Evolutionary conservation across 2,888 invertebrate genomes (phyloP).

Genomic region (Cabera pusaria): DNA sequence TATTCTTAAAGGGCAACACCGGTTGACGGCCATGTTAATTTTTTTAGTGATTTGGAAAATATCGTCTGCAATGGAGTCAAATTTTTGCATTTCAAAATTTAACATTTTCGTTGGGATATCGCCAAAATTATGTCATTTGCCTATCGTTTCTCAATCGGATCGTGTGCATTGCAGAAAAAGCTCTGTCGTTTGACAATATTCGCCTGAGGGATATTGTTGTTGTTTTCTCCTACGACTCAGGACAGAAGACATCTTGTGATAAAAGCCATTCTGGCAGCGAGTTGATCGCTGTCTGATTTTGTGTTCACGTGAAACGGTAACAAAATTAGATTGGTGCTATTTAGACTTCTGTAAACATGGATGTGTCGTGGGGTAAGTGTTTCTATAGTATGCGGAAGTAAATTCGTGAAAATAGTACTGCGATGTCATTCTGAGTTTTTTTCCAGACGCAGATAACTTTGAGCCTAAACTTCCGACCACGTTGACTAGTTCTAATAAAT

Average conservation of each 20-base stretch:
- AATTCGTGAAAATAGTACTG: conserved; percentile 30
- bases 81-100: conserved; percentile 78
- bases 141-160: conserved; percentile 69
- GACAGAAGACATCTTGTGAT: conserved; percentile 83
- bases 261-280: conserved; percentile 67
- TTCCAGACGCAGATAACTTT: conserved; percentile 89
- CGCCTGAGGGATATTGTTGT: conserved; percentile 68
- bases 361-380: conserved; percentile 88
- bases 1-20: no score
- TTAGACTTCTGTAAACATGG: conserved; percentile 79
- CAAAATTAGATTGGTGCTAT: conserved; percentile 72
- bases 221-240: conserved; percentile 72
- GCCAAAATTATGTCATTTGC: conserved; percentile 80
- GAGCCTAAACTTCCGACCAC: conserved; percentile 86
- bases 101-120: conserved; percentile 74
- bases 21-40: conserved; percentile 63
- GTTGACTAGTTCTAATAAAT: conserved; percentile 86
- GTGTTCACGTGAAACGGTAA: conserved; percentile 72
- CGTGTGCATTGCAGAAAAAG: conserved; percentile 76
- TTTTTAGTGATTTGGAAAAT: conserved; percentile 73
- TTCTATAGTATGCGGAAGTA: conserved; percentile 33
- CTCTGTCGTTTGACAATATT: conserved; percentile 79
- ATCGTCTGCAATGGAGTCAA: conserved; percentile 82
- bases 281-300: conserved; percentile 64
- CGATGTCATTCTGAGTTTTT: conserved; percentile 53